These are phyloP conservation scores for Phalacrocorax pelagicus DNA, from an alignment of 2,113 vertebrate species.

Conservation along the genomic window DNA sequence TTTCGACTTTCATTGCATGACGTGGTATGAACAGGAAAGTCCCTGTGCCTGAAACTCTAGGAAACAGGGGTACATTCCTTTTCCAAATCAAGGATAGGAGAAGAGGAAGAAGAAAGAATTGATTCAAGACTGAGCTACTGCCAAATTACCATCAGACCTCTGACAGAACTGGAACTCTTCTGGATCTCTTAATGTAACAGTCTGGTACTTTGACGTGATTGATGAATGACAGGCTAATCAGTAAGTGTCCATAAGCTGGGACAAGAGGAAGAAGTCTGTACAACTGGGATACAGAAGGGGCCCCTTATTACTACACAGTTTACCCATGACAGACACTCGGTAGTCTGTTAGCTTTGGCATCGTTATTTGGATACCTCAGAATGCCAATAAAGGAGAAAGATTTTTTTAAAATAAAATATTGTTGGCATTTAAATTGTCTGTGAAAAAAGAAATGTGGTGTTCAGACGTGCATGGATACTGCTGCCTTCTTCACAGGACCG, in stretches of 20 bases:
- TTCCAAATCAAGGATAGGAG: not conserved
- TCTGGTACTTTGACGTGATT: not conserved
- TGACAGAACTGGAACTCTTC: not conserved
- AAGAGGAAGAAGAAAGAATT: not conserved
- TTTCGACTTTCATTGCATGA: not conserved
- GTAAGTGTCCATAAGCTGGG: not conserved
- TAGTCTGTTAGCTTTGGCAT: constrained; percentile 46
- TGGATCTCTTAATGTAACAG: not conserved
- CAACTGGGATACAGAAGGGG: not conserved
- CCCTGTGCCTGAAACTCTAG: not conserved
- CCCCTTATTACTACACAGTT: not conserved
- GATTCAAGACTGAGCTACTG: not conserved
- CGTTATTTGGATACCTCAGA: not conserved
- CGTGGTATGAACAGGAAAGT: accelerated
- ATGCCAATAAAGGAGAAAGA: not conserved
- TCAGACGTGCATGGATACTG: not conserved
- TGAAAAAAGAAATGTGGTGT: not conserved
- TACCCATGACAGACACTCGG: not conserved
- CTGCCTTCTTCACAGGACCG: not conserved
- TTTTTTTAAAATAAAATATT: not conserved
- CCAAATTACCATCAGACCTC: not conserved
- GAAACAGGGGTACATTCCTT: not conserved
- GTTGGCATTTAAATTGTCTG: constrained; percentile 2
- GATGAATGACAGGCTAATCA: not conserved
- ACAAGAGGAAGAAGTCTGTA: not conserved